Base-by-base conservation (phyloP, 2,888 invertebrate species). In the Cheilosia vulpina region DNA sequence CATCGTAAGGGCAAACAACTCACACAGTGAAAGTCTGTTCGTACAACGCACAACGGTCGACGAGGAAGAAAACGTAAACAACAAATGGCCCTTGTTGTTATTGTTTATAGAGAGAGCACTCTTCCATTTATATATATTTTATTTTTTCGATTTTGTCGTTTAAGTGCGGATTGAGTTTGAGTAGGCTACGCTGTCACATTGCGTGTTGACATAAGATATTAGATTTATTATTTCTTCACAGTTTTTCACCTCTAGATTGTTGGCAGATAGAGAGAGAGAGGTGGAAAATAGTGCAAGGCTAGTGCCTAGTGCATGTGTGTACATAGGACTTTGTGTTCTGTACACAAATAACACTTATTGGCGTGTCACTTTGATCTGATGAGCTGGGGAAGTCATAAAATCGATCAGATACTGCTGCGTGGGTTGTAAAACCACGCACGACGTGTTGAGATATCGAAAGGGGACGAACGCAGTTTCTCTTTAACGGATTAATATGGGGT, bases 141-240 rank as follows among this genome's bases (percentile, higher is more conserved):
- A 68, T 53, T 53, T 15, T 57, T 60, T 53, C 11, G 45, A 58
- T 63, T 60, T 50, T 57, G 24, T 75, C 41, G 63, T 52, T 2
- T 19, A 24, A 58, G 50, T 41, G 27, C 66, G 50, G 58, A 76
- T 66, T 60, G 58, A 52, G 66, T 43, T n/a, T 53, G 47, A 66
- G 21, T 9, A 9, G 27, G 47, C 9, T 47, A 11, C 17, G 17
- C 17, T 45, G 45, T 73, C 62, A 43, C 65, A 65, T 79, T 84
- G 83, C 79, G 75, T 84, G 83, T 84, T 84, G 73, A 84, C 83
- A 75, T 84, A 75, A 84, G 79, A 84, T 83, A 83, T 83, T 73
- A 78, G 71, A 13, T 38, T 4, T 17, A 53, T 68, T 66, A 68
- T 80, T 68, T 77, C 57, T 55, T 69, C 31, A 52, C 65, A 24